These are phyloP conservation scores for Xyrauchen texanus DNA, from an alignment of 2,113 vertebrate genomes.

Conservation along the genomic window DNA sequence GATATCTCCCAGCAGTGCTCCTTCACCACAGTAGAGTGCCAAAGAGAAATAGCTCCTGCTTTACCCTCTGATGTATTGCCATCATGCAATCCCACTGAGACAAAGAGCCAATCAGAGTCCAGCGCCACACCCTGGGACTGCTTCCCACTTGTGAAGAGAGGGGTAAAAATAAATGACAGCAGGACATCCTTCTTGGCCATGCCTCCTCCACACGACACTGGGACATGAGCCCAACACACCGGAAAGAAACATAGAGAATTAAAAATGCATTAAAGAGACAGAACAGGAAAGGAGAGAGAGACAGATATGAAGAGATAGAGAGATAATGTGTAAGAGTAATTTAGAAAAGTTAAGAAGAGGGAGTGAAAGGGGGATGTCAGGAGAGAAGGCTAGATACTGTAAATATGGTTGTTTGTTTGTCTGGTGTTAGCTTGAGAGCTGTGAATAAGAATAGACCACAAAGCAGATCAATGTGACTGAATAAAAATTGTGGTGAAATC, in stretches of 20 bases:
- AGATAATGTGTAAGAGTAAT: neutral
- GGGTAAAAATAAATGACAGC: constrained; percentile 53
- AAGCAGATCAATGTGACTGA: neutral
- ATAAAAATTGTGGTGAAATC: neutral
- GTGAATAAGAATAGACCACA: neutral
- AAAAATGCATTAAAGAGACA: constrained; percentile 35
- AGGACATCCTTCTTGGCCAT: constrained; percentile 15
- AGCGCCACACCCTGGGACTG: constrained; percentile 24
- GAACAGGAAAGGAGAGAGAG: no score
- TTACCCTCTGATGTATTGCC: constrained; percentile 23
- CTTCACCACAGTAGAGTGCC: neutral
- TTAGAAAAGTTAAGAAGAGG: neutral
- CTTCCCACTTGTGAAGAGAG: constrained; percentile 24
- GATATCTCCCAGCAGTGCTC: constrained; percentile 15
- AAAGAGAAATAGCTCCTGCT: constrained; percentile 32
- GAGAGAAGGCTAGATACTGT: neutral
- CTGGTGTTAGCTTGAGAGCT: neutral
- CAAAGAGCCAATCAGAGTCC: constrained; percentile 44
- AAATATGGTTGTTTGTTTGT: constrained; percentile 8
- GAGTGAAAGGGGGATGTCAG: neutral
- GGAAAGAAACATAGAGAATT: constrained; percentile 42
- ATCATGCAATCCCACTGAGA: constrained; percentile 35
- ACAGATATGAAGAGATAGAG: neutral
- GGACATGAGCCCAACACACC: constrained; percentile 23
- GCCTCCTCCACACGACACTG: constrained; percentile 42